A percentile compares a stretch with the other conserved stretches of the same genome.
phyloP scores from a whole-genome alignment of 2,113 vertebrate species.

The Cacatua alba region DNA sequence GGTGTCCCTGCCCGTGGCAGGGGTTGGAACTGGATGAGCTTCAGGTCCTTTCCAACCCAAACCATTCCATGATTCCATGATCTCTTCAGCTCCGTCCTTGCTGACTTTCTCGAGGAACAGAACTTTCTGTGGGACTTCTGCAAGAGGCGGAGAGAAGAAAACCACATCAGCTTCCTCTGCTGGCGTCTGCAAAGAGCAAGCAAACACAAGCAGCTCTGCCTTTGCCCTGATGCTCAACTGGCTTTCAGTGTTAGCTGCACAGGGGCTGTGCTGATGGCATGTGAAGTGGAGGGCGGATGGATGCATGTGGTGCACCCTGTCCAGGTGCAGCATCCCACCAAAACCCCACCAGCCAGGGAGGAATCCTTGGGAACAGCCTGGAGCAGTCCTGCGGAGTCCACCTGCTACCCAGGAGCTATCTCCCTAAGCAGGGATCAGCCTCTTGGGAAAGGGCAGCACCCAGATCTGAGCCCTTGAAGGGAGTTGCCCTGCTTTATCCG shows the following conservation, averaged over 20 bases:
- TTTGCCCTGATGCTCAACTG: background rate
- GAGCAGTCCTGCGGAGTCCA: background rate
- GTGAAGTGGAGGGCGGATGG: background rate
- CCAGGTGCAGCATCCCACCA: background rate
- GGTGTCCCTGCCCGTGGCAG: background rate
- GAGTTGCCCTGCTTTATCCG: constrained; percentile 1
- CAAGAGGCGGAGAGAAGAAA: background rate
- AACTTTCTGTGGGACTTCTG: background rate
- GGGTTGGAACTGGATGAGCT: background rate
- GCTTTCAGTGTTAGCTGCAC: background rate
- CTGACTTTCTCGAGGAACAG: background rate
- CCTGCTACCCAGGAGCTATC: background rate
- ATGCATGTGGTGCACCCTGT: background rate
- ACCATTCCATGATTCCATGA: background rate
- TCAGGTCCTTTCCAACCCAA: background rate
- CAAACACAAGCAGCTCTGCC: background rate
- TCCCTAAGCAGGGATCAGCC: background rate
- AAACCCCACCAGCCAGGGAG: background rate
- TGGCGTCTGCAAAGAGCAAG: background rate
- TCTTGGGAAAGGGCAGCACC: background rate
- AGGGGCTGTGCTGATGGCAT: background rate
- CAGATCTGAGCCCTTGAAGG: background rate
- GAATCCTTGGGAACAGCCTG: constrained; percentile 29
- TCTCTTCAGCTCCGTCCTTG: rapidly evolving
- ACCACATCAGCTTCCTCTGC: background rate